Percentiles rank a stretch among this genome's conserved stretches.
Evolutionary conservation across 1,140 invertebrate species (phyloP).

Genomic region (Cherax quadricarinatus): DNA sequence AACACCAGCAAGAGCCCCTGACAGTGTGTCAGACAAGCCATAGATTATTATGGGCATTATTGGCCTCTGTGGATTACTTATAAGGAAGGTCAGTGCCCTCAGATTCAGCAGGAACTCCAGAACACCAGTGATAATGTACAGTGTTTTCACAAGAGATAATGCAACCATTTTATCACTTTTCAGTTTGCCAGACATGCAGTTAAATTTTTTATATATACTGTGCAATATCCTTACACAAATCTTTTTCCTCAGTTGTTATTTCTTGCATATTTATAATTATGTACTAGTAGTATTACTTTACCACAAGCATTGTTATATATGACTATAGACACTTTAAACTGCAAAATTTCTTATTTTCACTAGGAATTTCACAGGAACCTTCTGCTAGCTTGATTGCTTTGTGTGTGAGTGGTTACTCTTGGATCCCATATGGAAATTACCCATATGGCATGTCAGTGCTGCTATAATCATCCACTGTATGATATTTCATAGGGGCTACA

Average conservation of each 20-base stretch:
- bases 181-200: not conserved
- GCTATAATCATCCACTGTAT: not conserved
- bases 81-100: conserved; percentile 8
- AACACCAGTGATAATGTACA: conserved; percentile 48
- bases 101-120: conserved; percentile 40
- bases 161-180: not conserved
- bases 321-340: not conserved
- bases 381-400: not conserved
- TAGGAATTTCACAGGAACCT: not conserved
- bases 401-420: not conserved
- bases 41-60: conserved; percentile 15
- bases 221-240: not conserved
- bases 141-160: not conserved
- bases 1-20: conserved; percentile 30
- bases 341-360: not conserved
- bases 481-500: not conserved
- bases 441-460: not conserved
- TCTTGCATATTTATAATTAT: not conserved
- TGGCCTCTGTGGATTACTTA: conserved; percentile 1
- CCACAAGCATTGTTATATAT: not conserved
- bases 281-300: not conserved
- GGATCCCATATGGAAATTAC: conserved; percentile 9
- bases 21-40: conserved; percentile 27
- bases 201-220: not conserved
- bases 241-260: not conserved